Conservation (phyloP, 2,113 vertebrate genomes). For the Atractosteus spatula region DNA sequence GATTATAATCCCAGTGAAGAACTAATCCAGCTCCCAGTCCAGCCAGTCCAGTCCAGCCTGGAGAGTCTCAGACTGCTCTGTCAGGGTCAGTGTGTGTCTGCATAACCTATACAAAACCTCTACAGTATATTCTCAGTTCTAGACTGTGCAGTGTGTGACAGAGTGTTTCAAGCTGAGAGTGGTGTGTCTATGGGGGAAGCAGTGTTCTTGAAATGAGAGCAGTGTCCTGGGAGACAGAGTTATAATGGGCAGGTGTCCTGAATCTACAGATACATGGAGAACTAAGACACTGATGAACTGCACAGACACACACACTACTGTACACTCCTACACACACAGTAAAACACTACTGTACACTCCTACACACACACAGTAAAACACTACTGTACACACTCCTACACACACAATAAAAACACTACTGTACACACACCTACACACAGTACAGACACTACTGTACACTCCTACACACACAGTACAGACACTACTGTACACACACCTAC, state of each 20-base stretch:
- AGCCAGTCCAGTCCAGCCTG: too few relatives aligned
- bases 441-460: too few relatives aligned
- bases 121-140: slow-evolving; percentile 28
- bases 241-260: slow-evolving; percentile 73
- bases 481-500: too few relatives aligned
- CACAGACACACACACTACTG: slow-evolving; percentile 36
- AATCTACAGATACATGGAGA: slow-evolving; percentile 72
- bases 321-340: slow-evolving; percentile 47
- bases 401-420: too few relatives aligned
- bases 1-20: too few relatives aligned
- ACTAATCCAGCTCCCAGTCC: too few relatives aligned
- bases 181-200: slow-evolving; percentile 45
- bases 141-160: not conserved
- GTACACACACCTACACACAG: too few relatives aligned
- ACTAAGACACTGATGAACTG: slow-evolving; percentile 71
- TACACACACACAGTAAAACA: slow-evolving; percentile 12
- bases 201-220: slow-evolving; percentile 40
- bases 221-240: slow-evolving; percentile 64
- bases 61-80: not conserved
- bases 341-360: not conserved
- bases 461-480: too few relatives aligned
- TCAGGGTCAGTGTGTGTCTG: slow-evolving; percentile 5
- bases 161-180: slow-evolving; percentile 1
- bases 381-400: too few relatives aligned
- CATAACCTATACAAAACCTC: slow-evolving; percentile 17